A percentile compares a stretch with the other conserved stretches of the same genome.
Evolutionary conservation across 2,113 vertebrate species (phyloP).

Genomic region (Gymnobelideus leadbeateri): DNA sequence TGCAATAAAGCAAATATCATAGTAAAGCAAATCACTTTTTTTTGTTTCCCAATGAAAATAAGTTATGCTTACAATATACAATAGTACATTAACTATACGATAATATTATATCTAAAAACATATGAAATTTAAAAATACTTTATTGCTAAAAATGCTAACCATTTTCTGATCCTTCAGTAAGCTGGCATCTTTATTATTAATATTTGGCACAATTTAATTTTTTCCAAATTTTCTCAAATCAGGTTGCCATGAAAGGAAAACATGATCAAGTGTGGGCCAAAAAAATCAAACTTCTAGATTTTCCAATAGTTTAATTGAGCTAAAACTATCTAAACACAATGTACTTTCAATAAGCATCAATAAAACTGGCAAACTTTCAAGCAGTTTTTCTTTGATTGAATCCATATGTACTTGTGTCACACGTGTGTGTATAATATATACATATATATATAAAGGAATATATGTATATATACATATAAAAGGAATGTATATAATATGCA

Average conservation of each 20-base stretch:
- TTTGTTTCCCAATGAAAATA: not conserved
- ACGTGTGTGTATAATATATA: no score
- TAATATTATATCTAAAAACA: not conserved
- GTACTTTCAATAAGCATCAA: not conserved
- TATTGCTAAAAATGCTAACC: not conserved
- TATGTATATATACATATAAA: no score
- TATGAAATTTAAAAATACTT: not conserved
- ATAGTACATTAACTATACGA: not conserved
- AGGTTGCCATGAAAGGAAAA: not conserved
- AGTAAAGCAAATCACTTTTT: not conserved
- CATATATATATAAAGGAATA: not conserved
- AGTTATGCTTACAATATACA: not conserved
- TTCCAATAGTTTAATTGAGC: slow-evolving; percentile 52
- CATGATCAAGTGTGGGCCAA: not conserved
- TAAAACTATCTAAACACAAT: slow-evolving; percentile 48
- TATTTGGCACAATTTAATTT: slow-evolving; percentile 62
- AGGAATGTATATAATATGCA: no score
- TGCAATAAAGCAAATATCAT: not conserved
- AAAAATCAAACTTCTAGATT: not conserved
- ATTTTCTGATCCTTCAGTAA: not conserved
- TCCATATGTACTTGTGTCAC: not conserved
- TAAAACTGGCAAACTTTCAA: not conserved
- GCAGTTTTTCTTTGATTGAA: not conserved
- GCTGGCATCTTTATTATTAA: not conserved
- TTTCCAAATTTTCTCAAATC: not conserved